phyloP scores from a whole-genome alignment of 2,113 vertebrate genomes.

The Vicugna pacos region DNA sequence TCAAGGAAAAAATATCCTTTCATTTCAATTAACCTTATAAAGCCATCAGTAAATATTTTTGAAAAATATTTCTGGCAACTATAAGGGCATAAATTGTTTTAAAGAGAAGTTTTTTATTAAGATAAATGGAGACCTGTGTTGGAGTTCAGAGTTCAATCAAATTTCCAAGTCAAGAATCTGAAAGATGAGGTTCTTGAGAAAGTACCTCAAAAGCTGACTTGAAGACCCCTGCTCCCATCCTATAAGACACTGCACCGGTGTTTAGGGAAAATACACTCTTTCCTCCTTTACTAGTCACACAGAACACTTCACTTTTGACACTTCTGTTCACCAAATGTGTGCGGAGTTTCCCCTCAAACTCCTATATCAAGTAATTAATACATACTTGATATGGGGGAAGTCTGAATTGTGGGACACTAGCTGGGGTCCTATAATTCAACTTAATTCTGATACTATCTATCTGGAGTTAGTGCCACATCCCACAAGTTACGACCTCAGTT shows the following conservation, averaged over 20 bases:
- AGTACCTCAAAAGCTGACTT: neutral
- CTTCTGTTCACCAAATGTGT: neutral
- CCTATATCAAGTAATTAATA: neutral
- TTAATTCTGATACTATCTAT: neutral
- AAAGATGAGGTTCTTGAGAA: conserved; percentile 18
- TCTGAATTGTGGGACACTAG: neutral
- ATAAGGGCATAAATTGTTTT: conserved; percentile 33
- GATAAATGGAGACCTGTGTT: conserved; percentile 1
- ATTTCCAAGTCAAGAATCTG: conserved; percentile 54
- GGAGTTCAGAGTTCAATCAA: neutral
- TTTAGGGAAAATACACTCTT: neutral
- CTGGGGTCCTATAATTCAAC: neutral
- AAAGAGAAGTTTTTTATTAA: conserved; percentile 39
- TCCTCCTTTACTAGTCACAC: neutral
- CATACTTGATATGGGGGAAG: too few species aligned
- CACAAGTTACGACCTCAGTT: neutral
- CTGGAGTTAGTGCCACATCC: neutral
- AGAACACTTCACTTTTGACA: neutral
- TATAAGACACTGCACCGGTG: neutral
- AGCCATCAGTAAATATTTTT: conserved; percentile 60
- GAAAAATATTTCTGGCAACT: conserved; percentile 68
- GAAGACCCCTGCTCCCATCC: neutral
- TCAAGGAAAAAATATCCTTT: conserved; percentile 27
- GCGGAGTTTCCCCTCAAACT: neutral
- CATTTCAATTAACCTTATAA: conserved; percentile 78